A percentile compares a stretch with the other conserved stretches of the same genome.
Conservation (phyloP, 2,113 vertebrate genomes). For the Riparia riparia region DNA sequence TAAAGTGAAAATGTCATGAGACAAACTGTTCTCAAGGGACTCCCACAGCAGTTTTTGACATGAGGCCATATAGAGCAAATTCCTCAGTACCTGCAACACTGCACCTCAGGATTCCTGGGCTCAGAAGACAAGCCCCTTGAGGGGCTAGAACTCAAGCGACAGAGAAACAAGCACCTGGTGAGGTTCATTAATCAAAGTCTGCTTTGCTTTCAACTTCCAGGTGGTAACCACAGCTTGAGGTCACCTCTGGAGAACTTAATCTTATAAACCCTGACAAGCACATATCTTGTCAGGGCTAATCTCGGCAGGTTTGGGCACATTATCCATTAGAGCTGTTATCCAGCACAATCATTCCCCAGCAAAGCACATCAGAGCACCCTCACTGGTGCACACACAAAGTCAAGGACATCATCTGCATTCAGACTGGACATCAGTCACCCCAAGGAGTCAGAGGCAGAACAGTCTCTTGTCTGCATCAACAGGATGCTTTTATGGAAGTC, state of each 20-base stretch:
- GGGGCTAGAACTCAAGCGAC: not conserved
- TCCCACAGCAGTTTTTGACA: not conserved
- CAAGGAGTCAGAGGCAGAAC: fast-evolving
- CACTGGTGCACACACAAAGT: fast-evolving
- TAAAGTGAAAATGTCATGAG: fast-evolving
- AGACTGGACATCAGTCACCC: not conserved
- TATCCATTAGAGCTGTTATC: not conserved
- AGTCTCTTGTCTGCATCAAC: not conserved
- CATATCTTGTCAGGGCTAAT: not conserved
- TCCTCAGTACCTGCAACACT: not conserved
- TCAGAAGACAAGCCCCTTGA: not conserved
- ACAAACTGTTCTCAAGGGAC: not conserved
- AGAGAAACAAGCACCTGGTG: not conserved
- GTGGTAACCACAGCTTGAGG: not conserved
- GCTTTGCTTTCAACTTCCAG: not conserved
- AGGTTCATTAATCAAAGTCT: not conserved
- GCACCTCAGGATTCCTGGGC: not conserved
- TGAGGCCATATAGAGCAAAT: fast-evolving
- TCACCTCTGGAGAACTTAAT: not conserved
- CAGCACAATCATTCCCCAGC: not conserved
- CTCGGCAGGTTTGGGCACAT: not conserved
- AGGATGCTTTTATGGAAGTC: fast-evolving
- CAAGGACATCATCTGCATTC: fast-evolving
- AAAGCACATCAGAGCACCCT: not conserved
- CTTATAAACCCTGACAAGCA: not conserved